Evolutionary conservation across 1,140 invertebrate genomes (phyloP).

Genomic region (Zaprionus capensis): DNA sequence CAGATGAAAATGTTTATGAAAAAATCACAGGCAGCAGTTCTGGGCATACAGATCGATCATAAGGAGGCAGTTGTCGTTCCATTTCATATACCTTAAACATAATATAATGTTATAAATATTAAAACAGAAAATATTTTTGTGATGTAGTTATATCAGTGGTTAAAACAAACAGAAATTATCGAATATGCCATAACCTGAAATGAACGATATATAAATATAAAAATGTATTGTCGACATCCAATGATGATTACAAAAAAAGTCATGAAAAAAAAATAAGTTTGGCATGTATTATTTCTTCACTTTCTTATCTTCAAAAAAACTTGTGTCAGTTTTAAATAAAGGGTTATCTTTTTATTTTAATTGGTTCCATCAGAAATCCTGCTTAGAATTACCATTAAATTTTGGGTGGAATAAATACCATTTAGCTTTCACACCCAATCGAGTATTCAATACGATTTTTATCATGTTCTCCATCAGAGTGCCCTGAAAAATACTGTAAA

Average conservation of each 20-base stretch:
- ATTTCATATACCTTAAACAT: slow-evolving; percentile 86
- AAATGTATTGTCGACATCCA: not conserved
- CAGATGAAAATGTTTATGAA: slow-evolving; percentile 87
- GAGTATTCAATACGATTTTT: not conserved
- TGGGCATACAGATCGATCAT: slow-evolving; percentile 90
- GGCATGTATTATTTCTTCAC: not conserved
- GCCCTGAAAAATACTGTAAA: slow-evolving; percentile 5
- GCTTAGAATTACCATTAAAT: too few relatives aligned
- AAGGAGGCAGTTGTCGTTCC: slow-evolving; percentile 92
- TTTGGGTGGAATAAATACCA: not conserved
- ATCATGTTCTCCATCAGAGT: not conserved
- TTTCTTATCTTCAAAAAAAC: not conserved
- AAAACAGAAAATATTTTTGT: slow-evolving; percentile 19
- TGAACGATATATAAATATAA: slow-evolving; percentile 2
- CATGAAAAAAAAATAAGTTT: not conserved
- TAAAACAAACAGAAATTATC: not conserved
- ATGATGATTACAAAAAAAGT: not conserved
- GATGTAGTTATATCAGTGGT: slow-evolving; percentile 12
- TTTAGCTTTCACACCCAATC: not conserved
- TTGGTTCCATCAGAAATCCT: not conserved
- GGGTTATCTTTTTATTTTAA: not conserved
- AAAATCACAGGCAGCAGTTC: slow-evolving; percentile 86
- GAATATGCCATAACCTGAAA: slow-evolving; percentile 9
- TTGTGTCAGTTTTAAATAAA: not conserved
- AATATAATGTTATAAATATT: slow-evolving; percentile 30